These are phyloP conservation scores for Nothoprocta perdicaria DNA, from an alignment of 2,113 vertebrate genomes.

Conservation along the genomic window DNA sequence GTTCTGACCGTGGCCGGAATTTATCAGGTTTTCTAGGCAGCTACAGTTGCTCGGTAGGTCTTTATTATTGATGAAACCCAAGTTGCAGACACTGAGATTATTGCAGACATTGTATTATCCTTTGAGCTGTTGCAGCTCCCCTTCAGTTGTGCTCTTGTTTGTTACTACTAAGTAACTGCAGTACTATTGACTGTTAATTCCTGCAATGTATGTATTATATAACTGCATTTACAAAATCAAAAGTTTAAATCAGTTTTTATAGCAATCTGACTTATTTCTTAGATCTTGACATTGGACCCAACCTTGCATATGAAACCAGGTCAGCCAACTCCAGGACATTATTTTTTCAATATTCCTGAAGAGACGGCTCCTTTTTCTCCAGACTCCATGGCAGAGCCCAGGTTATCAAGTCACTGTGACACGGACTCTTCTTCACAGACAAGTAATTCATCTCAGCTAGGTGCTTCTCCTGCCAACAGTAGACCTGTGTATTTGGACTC, in stretches of 20 bases:
- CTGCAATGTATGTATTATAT: not conserved
- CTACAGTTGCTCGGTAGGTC: not conserved
- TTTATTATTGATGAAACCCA: not conserved
- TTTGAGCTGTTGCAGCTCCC: not conserved
- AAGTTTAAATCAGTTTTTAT: not conserved
- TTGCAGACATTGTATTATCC: not conserved
- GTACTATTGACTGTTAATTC: not conserved
- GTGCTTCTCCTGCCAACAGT: constrained; percentile 56
- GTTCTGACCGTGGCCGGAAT: not conserved
- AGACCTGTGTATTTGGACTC: constrained; percentile 42
- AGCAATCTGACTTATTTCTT: constrained; percentile 21
- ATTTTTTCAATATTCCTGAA: constrained; percentile 72
- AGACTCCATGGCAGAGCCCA: constrained; percentile 82
- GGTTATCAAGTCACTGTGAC: constrained; percentile 78
- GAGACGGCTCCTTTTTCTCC: constrained; percentile 78
- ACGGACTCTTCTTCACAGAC: constrained; percentile 82
- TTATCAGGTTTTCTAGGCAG: not conserved
- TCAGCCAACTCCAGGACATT: constrained; percentile 74
- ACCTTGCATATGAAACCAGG: constrained; percentile 80
- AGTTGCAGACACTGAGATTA: not conserved
- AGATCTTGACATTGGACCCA: constrained; percentile 87
- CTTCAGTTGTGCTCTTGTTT: not conserved
- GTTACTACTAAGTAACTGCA: not conserved
- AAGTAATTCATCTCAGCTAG: constrained; percentile 76
- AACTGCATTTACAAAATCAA: not conserved